Evolutionary conservation across 2,797 vertebrate genomes (phyloP).

Genomic region (Leucoraja ocellata): DNA sequence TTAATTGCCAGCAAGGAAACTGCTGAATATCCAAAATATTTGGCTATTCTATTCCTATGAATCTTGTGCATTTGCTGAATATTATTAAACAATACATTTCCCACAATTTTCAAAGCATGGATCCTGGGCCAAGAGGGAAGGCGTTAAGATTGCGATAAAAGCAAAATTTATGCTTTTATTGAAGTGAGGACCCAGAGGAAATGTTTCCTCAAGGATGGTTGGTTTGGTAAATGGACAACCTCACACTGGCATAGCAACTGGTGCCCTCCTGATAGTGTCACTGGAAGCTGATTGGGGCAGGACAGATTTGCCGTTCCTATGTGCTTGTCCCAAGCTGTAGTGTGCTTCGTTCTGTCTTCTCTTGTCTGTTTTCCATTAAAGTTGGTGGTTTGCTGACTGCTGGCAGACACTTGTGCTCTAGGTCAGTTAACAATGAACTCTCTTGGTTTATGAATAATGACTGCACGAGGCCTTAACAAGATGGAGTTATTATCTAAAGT

Average conservation of each 20-base stretch:
- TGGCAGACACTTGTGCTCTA: neutral
- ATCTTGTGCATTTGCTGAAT: neutral
- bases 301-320: neutral
- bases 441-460: neutral
- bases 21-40: too few species aligned
- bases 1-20: too few species aligned
- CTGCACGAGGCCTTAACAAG: neutral
- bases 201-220: constrained; percentile 15
- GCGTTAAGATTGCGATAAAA: neutral
- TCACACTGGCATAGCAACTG: neutral
- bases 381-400: neutral
- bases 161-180: neutral
- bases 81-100: neutral
- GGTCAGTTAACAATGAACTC: neutral
- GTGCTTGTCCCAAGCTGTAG: neutral
- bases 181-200: neutral
- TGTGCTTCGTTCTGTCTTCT: neutral
- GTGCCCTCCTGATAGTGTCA: neutral
- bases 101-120: neutral
- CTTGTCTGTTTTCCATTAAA: neutral
- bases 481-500: neutral
- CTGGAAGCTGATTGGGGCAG: neutral
- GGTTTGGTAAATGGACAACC: neutral
- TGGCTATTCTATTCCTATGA: too few species aligned
- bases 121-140: neutral